These are phyloP conservation scores for Dunckerocampus dactyliophorus DNA, from an alignment of 2,113 vertebrate species.

Conservation along the genomic window DNA sequence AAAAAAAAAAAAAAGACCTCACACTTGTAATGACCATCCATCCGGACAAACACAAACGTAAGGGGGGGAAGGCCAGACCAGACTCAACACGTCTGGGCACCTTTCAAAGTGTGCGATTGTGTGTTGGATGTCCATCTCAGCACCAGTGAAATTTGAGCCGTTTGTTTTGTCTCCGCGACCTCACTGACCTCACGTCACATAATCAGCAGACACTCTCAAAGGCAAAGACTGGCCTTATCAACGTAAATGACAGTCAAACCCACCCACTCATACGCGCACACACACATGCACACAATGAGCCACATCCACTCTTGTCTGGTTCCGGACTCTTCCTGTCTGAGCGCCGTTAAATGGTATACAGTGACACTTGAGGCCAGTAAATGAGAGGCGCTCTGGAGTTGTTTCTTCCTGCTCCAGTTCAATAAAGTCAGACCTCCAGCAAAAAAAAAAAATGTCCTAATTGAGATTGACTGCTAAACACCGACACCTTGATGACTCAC, in stretches of 20 bases:
- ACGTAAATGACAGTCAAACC: background rate
- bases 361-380: constrained; percentile 36
- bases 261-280: constrained; percentile 9
- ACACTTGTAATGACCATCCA: constrained; percentile 52
- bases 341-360: constrained; percentile 43
- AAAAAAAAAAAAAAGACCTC: constrained; percentile 38
- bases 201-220: background rate
- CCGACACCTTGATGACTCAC: too few species aligned
- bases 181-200: constrained; percentile 40
- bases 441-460: too few species aligned
- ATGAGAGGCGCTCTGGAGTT: constrained; percentile 20
- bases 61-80: constrained; percentile 61
- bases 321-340: constrained; percentile 43
- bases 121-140: constrained; percentile 15
- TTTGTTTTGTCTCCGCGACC: constrained; percentile 57
- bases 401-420: constrained; percentile 33
- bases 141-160: constrained; percentile 53
- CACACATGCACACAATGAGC: constrained; percentile 14
- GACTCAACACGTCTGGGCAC: constrained; percentile 60
- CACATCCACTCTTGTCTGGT: constrained; percentile 6
- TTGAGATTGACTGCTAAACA: too few species aligned
- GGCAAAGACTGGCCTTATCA: constrained; percentile 33
- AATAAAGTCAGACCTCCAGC: too few species aligned
- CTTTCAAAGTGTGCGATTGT: constrained; percentile 31
- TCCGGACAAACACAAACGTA: constrained; percentile 42